These are phyloP conservation scores for Lepus oiostolus DNA, from an alignment of 2,797 vertebrate genomes.

Conservation along the genomic window DNA sequence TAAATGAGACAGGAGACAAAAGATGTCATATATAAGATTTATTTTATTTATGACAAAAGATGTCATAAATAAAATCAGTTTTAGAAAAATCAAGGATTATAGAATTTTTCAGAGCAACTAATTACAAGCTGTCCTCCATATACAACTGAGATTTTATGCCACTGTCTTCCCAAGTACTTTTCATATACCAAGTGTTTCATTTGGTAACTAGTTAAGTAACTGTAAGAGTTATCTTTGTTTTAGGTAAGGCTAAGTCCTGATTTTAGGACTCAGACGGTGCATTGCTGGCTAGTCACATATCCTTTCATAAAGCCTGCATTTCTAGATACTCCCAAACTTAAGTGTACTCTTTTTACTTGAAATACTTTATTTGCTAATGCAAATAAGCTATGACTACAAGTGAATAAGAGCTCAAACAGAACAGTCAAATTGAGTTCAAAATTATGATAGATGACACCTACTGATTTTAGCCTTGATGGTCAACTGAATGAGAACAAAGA, in stretches of 20 bases:
- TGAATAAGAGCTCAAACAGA: background rate
- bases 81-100: background rate
- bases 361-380: background rate
- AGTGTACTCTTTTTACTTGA: background rate
- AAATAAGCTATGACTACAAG: background rate
- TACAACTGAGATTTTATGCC: background rate
- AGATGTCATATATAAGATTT: background rate
- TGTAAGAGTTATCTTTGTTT: background rate
- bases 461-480: background rate
- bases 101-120: slow-evolving; percentile 3
- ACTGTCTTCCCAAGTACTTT: slow-evolving; percentile 29
- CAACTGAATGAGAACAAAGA: background rate
- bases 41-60: too few species aligned
- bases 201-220: background rate
- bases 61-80: slow-evolving; percentile 3
- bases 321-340: background rate
- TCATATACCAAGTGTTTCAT: background rate
- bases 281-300: background rate
- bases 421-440: background rate
- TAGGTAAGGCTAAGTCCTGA: background rate
- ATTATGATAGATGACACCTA: too few species aligned
- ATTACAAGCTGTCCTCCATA: background rate
- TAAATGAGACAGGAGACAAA: slow-evolving; percentile 27
- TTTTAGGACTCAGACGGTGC: background rate
- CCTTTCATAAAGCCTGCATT: slow-evolving; percentile 20